Evolutionary conservation across 2,797 vertebrate genomes (phyloP).

Genomic region (Catostomus latipinnis): DNA sequence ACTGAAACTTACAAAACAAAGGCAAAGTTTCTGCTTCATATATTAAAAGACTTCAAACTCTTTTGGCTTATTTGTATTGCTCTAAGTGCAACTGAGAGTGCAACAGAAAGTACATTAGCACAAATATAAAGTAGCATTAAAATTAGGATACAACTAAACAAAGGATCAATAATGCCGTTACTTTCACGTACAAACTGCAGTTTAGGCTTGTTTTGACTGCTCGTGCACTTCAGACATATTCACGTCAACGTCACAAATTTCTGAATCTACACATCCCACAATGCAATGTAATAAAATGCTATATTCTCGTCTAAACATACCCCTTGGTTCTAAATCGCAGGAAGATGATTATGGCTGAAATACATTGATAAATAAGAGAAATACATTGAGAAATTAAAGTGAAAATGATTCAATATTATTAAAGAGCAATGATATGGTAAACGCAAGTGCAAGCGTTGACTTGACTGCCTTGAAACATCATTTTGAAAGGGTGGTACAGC

Average conservation of each 20-base stretch:
- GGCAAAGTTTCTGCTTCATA: neutral
- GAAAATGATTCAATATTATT: no score
- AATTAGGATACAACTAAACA: conserved; percentile 6
- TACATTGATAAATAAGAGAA: no score
- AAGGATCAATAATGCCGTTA: neutral
- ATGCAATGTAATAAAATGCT: neutral
- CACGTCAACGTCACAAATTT: neutral
- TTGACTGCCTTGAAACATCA: no score
- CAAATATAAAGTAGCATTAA: neutral
- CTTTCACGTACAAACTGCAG: neutral
- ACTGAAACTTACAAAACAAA: neutral
- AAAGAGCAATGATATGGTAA: no score
- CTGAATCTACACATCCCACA: conserved; percentile 33
- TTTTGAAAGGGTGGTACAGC: no score
- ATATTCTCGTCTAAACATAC: no score
- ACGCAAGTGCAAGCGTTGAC: no score
- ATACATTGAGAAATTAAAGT: no score
- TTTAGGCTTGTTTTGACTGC: neutral
- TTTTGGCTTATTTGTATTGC: neutral
- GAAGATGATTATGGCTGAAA: no score
- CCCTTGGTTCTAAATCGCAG: no score
- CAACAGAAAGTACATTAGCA: neutral
- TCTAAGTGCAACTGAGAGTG: neutral
- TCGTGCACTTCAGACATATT: conserved; percentile 2
- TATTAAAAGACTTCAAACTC: neutral